Evolutionary conservation across 2,113 vertebrate genomes (phyloP).

Genomic region (Coracopsis vasa): DNA sequence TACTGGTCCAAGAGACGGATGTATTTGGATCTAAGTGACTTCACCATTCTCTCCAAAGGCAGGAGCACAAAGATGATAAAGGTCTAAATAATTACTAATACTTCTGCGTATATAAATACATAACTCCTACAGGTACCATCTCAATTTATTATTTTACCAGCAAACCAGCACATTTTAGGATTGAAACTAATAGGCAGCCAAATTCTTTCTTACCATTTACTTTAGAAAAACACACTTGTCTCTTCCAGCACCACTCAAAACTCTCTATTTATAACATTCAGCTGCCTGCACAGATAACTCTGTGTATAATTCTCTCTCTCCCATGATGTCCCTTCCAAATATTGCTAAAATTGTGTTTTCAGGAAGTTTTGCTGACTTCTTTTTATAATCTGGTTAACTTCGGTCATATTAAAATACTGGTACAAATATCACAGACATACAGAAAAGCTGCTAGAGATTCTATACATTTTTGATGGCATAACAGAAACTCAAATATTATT

Average conservation of each 20-base stretch:
- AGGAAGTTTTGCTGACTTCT: not conserved
- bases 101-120: not conserved
- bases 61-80: not conserved
- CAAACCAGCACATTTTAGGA: not conserved
- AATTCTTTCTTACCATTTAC: not conserved
- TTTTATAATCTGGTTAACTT: not conserved
- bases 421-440: not conserved
- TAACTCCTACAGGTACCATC: not conserved
- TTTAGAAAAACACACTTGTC: not conserved
- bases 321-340: not conserved
- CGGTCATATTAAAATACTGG: not conserved
- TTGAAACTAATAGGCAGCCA: not conserved
- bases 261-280: not conserved
- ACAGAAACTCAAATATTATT: not conserved
- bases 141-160: not conserved
- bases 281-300: not conserved
- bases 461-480: not conserved
- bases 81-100: not conserved
- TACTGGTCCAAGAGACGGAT: not conserved
- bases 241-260: not conserved
- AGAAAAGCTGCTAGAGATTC: not conserved
- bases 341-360: not conserved
- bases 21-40: not conserved
- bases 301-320: not conserved
- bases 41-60: accelerated